phyloP scores from a whole-genome alignment of 2,797 vertebrate genomes.

The Clarias fuscus region DNA sequence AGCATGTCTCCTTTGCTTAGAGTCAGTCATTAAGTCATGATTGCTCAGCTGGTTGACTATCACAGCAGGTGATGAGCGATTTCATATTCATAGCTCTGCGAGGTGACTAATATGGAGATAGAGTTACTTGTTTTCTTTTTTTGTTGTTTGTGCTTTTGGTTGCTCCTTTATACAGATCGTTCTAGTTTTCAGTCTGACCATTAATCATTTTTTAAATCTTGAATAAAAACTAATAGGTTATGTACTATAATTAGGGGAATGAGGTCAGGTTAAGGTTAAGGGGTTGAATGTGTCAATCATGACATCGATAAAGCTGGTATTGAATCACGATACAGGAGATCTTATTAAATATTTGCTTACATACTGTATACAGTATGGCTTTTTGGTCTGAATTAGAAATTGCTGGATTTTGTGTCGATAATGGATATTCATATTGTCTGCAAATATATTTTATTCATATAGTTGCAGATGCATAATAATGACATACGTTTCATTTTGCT shows the following conservation, averaged over 20 bases:
- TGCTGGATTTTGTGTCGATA: background rate
- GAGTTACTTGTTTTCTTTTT: background rate
- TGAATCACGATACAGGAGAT: background rate
- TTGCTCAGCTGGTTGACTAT: conserved; percentile 43
- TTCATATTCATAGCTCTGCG: background rate
- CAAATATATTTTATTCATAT: background rate
- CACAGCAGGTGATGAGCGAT: conserved; percentile 2
- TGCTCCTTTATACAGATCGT: background rate
- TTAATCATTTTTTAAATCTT: background rate
- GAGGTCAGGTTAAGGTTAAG: background rate
- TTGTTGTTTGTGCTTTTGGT: conserved; percentile 1
- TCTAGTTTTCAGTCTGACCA: background rate
- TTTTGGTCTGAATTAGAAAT: background rate
- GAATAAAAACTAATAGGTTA: background rate
- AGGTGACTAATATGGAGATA: conserved; percentile 36
- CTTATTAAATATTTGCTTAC: background rate
- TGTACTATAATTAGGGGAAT: background rate
- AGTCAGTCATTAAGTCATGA: conserved; percentile 30
- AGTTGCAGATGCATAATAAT: background rate
- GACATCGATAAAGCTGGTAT: background rate
- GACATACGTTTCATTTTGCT: background rate
- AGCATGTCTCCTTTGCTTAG: conserved; percentile 16
- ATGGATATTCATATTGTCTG: background rate
- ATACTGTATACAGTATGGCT: background rate
- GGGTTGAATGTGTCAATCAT: background rate